Percentiles rank a stretch among this genome's conserved stretches.
These are phyloP conservation scores for Columbina picui DNA, from an alignment of 2,113 vertebrate genomes.

Conservation along the genomic window DNA sequence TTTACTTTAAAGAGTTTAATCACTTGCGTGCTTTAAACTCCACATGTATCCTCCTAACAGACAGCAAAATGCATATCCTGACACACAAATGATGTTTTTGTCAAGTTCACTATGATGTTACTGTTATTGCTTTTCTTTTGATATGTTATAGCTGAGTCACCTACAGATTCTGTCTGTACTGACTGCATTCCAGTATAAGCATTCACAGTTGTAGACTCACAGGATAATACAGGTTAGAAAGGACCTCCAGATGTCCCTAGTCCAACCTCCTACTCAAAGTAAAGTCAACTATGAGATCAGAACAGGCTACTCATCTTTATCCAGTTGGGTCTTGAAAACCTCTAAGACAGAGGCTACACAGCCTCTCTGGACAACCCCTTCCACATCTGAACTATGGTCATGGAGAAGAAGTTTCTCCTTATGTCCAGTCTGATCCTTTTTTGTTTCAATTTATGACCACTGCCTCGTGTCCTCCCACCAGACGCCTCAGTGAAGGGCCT, in stretches of 20 bases:
- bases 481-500: accelerated
- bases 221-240: neutral
- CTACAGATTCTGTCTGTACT: neutral
- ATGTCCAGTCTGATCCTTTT: neutral
- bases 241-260: neutral
- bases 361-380: neutral
- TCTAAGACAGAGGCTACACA: neutral
- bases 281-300: neutral
- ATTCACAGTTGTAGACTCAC: neutral
- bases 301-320: neutral
- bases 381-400: neutral
- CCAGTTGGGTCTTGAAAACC: neutral
- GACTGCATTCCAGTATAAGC: neutral
- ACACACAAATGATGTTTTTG: neutral
- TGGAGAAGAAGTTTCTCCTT: neutral
- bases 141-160: neutral
- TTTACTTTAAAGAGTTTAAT: neutral
- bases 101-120: neutral
- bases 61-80: neutral
- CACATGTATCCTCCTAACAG: neutral
- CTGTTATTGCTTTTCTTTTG: neutral
- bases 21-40: neutral
- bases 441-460: neutral
- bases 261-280: neutral
- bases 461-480: neutral